Evolutionary conservation across 1,140 invertebrate genomes (phyloP), one percentile per base, ranked within the genome.

Genomic region (Adoxophyes honmai): DNA sequence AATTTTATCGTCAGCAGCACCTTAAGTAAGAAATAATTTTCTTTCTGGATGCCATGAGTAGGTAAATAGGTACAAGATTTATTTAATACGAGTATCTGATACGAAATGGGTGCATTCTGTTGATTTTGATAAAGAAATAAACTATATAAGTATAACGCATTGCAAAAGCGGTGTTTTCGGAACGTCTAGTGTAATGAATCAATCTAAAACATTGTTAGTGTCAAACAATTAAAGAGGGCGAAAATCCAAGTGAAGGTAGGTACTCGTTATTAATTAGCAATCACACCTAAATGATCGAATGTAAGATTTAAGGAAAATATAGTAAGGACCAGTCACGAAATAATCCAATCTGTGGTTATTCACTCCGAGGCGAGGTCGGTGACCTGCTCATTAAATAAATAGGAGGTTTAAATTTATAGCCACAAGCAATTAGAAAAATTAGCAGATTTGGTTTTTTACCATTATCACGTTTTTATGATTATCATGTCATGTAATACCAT

Each of bases 341-440:
- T 33, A 48, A 13, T 8, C 21, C 42, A 48, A 48, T 21, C 42
- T 10, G 10, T 28, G 42, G 42, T 48, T 48, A 48, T 48, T 48
- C 42, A 48, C 42, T 21, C 21, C n/a, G 42, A 11, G 4, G 10
- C 4, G 8, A 48, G n/a, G 10, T 48, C 21, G 21, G 18, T 33
- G 16, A 48, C 4, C 42, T 48, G 1, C 6, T 28, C 21, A 28
- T 3, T 1, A 44, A 33, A 48, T 48, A 48, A 48, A 15, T 48
- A 44, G 15, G 39, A 11, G 21, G 28, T 10, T 28, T n/a, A 21
- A 11, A 21, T 48, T 48, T 13, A 28, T 44, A 8, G 39, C n/a
- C 39, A n/a, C 9, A 0, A 15, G 16, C 18, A 18, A 16, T 15
- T 9, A 15, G 15, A 18, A 42, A 28, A 3, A 6, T 28, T 28